Base-by-base conservation (phyloP, 2,888 invertebrate species). In the Gastracanthus pulcherrimus region DNA sequence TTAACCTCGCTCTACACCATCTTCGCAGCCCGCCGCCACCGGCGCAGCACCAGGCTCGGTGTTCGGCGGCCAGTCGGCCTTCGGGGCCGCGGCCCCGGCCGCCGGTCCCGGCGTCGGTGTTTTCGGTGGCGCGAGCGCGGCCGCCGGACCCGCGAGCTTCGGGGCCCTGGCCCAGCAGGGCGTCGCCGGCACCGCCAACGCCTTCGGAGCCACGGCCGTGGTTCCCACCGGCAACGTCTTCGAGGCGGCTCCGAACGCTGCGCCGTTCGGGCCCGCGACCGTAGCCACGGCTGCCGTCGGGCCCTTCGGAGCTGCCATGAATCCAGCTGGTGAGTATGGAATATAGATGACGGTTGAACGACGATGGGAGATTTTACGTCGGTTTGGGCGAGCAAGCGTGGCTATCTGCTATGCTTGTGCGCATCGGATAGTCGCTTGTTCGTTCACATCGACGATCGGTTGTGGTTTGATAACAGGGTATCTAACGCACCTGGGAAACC, bases 51-150 rank as follows among this genome's bases (percentile, higher is more conserved):
- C 55, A 41, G 60, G 66, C 7, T 80, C 83, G 9, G 51, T 82
- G 1, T 83, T 83, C 31, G 83, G 83, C 4, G 70, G 76, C 7
- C 82, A 82, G 26, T 74, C 83, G 26, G 48, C 62, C 0, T 86
- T 86, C 36, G 85, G 84, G 29, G 80, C 80, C 3, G 66, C 84
- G 3, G 45, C 87, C 55, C 84, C 80, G 3, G 66, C 84, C 2
- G 45, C 87, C 64, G 84, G 84, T 48, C 87, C 86, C 23, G 86
- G 86, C 81, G 77, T 81, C 6, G 79, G 51, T 31, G 51, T 36
- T 36, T 84, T 84, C 58, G 80, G 70, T 3, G 48, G 41, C 16
- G 58, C 81, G 16, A 38, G 58, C n/a, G 23, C 64, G 3, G 9
- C 26, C 45, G 60, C 74, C 19, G 66, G 16, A 16, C 4, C 5